phyloP scores from a whole-genome alignment of 2,888 invertebrate genomes.

The Linnaemya vulpina region DNA sequence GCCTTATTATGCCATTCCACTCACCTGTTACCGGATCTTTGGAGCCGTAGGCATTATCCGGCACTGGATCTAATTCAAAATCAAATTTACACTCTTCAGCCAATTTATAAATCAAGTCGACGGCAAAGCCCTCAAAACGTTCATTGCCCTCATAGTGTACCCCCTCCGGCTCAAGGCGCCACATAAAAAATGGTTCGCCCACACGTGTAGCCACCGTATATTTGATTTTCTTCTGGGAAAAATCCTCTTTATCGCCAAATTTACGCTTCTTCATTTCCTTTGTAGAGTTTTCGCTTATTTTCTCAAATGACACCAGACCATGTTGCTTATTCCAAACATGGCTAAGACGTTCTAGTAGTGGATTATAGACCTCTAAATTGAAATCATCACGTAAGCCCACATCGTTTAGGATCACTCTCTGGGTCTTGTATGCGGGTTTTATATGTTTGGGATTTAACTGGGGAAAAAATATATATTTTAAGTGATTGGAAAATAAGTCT shows the following conservation, averaged over 20 bases:
- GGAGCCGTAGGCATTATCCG: conserved; percentile 88
- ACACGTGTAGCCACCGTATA: conserved; percentile 88
- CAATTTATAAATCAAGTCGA: conserved; percentile 94
- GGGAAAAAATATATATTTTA: background rate
- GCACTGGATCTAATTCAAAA: conserved; percentile 88
- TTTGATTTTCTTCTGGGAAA: conserved; percentile 85
- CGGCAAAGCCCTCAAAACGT: conserved; percentile 93
- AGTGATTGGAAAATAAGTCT: background rate
- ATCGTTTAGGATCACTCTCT: conserved; percentile 83
- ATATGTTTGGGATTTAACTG: conserved; percentile 86
- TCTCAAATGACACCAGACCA: conserved; percentile 75
- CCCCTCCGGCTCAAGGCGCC: conserved; percentile 81
- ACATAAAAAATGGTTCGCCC: conserved; percentile 89
- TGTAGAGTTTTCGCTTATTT: conserved; percentile 76
- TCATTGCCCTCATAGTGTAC: conserved; percentile 87
- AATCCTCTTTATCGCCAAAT: conserved; percentile 82
- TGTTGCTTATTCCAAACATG: conserved; percentile 80
- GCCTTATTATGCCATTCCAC: conserved; percentile 91
- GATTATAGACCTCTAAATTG: conserved; percentile 84
- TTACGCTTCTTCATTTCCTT: conserved; percentile 79
- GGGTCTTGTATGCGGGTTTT: conserved; percentile 85
- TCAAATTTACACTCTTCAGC: conserved; percentile 87
- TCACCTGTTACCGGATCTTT: conserved; percentile 87
- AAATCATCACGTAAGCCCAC: conserved; percentile 86
- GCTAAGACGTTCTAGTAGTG: conserved; percentile 81